phyloP scores from a whole-genome alignment of 2,888 invertebrate genomes.

The Ceraclea dissimilis region DNA sequence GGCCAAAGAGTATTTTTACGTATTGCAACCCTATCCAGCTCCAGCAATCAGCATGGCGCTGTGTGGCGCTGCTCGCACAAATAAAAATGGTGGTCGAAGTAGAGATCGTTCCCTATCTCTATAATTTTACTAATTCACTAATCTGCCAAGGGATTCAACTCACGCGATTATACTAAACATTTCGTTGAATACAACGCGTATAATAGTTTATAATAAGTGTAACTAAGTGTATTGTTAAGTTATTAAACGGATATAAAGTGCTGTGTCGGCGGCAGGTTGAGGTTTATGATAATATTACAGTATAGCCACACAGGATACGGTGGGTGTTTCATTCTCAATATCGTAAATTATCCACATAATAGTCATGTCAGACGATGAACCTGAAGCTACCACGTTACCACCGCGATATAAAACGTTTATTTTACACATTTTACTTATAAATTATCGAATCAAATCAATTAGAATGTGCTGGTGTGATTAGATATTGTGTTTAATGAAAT shows the following conservation, averaged over 20 bases:
- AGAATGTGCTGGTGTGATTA: no score
- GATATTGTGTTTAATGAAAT: no score
- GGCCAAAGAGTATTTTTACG: neutral
- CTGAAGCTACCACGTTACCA: neutral
- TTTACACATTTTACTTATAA: no score
- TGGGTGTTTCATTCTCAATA: conserved; percentile 22
- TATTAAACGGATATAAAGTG: conserved; percentile 8
- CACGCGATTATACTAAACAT: neutral
- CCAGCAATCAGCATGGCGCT: neutral
- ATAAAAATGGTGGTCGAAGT: conserved; percentile 23
- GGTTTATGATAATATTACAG: conserved; percentile 6
- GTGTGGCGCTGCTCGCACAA: conserved; percentile 19
- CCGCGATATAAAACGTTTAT: no score
- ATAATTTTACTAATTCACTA: conserved; percentile 9
- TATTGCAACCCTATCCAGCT: neutral
- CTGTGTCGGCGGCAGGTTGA: conserved; percentile 21
- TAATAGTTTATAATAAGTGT: no score
- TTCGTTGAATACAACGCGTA: no score
- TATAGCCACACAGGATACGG: conserved; percentile 16
- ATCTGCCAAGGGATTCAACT: no score
- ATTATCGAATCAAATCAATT: no score
- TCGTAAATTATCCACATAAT: conserved; percentile 13
- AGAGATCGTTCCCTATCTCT: conserved; percentile 11
- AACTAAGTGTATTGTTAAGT: neutral
- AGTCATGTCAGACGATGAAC: conserved; percentile 18